phyloP scores from a whole-genome alignment of 2,113 vertebrate genomes.

The Phycodurus eques region DNA sequence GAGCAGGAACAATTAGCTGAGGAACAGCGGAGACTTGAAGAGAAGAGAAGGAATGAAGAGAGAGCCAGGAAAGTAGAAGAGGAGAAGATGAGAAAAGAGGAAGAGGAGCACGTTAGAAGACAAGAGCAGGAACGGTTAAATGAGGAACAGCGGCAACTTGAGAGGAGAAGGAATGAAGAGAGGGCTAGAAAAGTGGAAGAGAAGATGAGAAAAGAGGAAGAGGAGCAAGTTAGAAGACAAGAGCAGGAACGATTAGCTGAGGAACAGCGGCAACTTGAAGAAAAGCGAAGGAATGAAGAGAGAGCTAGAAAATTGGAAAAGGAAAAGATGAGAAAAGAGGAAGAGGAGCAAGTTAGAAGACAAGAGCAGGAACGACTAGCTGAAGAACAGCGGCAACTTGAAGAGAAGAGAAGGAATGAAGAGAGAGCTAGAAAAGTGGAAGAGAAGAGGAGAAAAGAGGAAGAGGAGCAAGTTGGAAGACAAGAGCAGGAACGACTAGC shows the following conservation, averaged over 20 bases:
- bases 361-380: not conserved
- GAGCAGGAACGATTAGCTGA: not conserved
- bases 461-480: not conserved
- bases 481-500: not conserved
- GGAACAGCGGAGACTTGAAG: not conserved
- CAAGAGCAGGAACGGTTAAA: not conserved
- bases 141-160: not conserved
- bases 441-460: not conserved
- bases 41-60: not conserved
- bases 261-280: not conserved
- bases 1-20: not conserved
- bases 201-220: not conserved
- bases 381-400: not conserved
- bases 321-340: not conserved
- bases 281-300: not conserved
- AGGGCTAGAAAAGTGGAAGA: not conserved
- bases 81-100: not conserved
- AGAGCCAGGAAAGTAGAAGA: not conserved
- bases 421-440: not conserved
- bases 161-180: not conserved
- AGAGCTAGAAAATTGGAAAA: not conserved
- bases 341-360: not conserved
- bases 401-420: not conserved
- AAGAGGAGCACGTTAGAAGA: constrained; percentile 2
- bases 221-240: not conserved